These are phyloP conservation scores for Hylaeus anthracinus DNA, from an alignment of 1,140 invertebrate species.

Conservation along the genomic window DNA sequence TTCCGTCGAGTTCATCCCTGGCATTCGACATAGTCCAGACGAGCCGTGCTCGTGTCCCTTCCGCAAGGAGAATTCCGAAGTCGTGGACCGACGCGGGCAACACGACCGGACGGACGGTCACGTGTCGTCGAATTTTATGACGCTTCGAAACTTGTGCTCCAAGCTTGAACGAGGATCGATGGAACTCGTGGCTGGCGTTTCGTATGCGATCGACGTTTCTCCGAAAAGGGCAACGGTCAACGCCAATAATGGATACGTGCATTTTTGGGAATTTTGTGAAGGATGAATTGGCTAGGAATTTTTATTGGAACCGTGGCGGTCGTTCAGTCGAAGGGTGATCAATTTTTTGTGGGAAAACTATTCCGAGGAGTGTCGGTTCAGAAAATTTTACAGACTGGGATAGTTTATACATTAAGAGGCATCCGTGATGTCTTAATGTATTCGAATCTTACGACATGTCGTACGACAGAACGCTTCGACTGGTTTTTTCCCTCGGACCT, in stretches of 20 bases:
- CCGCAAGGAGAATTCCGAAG: background rate
- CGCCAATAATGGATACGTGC: background rate
- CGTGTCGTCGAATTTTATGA: conserved; percentile 1
- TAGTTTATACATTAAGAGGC: too few relatives aligned
- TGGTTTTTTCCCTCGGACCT: too few relatives aligned
- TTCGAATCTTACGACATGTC: too few relatives aligned
- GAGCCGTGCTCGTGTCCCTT: background rate
- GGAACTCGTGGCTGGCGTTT: background rate
- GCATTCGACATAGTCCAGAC: background rate
- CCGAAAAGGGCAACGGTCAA: background rate
- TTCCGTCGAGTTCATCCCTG: background rate
- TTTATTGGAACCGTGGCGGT: background rate
- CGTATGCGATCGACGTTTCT: background rate
- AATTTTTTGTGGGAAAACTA: too few relatives aligned
- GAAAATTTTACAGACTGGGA: too few relatives aligned
- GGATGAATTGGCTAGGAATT: background rate
- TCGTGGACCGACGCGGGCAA: background rate
- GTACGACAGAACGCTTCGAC: too few relatives aligned
- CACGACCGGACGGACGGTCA: background rate
- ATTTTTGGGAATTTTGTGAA: background rate
- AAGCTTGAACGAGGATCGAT: background rate
- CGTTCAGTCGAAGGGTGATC: too few relatives aligned
- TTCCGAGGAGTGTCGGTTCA: too few relatives aligned
- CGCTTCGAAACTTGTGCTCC: background rate
- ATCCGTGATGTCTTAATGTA: too few relatives aligned